Evolutionary conservation across 2,888 invertebrate species (phyloP).

Genomic region (Diarsia mendica): DNA sequence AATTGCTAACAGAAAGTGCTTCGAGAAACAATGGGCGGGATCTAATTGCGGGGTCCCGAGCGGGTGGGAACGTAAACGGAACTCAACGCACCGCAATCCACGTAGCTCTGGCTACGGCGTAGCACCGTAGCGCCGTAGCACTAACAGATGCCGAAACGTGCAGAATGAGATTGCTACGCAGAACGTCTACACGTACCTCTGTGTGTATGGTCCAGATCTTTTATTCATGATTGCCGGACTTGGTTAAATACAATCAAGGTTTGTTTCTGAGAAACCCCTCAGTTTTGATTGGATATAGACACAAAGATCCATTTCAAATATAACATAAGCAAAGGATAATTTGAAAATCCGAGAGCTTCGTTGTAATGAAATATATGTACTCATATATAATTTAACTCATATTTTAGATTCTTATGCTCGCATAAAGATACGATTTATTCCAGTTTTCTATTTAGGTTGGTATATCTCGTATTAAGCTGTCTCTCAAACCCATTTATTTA

Average conservation of each 20-base stretch:
- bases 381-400: neutral
- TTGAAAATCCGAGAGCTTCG: neutral
- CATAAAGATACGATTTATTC: neutral
- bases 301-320: neutral
- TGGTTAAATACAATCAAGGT: conserved; percentile 2
- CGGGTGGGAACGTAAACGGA: conserved; percentile 69
- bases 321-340: neutral
- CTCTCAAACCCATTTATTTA: neutral
- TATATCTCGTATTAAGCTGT: neutral
- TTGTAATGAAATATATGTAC: neutral
- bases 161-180: conserved; percentile 62
- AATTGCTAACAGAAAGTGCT: conserved; percentile 79
- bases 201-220: neutral
- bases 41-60: conserved; percentile 71
- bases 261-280: neutral
- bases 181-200: conserved; percentile 11
- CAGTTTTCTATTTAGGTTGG: neutral
- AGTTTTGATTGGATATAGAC: neutral
- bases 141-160: conserved; percentile 51
- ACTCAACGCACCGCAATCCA: conserved; percentile 70
- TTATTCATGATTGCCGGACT: conserved; percentile 4
- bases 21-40: conserved; percentile 78
- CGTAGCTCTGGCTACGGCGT: conserved; percentile 63
- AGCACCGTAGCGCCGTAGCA: conserved; percentile 56
- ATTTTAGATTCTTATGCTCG: neutral